phyloP scores from a whole-genome alignment of 2,113 vertebrate species.

The Solea senegalensis region DNA sequence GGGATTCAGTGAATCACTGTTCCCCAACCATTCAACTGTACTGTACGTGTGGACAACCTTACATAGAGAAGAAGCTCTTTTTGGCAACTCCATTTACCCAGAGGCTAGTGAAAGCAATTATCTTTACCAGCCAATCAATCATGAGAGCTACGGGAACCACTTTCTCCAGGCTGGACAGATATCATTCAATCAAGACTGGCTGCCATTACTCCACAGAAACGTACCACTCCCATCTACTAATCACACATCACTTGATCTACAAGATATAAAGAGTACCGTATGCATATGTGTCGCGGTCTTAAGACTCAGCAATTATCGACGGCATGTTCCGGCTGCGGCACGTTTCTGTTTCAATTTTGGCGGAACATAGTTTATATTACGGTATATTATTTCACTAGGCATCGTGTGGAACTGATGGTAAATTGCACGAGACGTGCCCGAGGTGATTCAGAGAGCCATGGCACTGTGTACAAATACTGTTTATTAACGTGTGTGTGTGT shows the following conservation, averaged over 20 bases:
- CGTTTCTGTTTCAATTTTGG: no score
- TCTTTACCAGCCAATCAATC: not conserved
- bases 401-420: no score
- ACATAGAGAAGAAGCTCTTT: not conserved
- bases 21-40: not conserved
- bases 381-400: no score
- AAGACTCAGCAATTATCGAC: no score
- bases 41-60: not conserved
- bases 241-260: conserved; percentile 4
- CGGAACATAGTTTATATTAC: no score
- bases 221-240: not conserved
- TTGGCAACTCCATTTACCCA: not conserved
- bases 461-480: no score
- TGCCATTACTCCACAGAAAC: conserved; percentile 10
- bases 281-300: not conserved
- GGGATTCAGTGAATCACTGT: not conserved
- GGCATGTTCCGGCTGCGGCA: no score
- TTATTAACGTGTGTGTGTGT: no score
- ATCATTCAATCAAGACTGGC: conserved; percentile 21
- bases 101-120: not conserved
- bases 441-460: no score
- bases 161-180: conserved; percentile 17
- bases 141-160: not conserved
- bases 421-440: no score
- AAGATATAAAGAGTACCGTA: not conserved